phyloP scores from a whole-genome alignment of 1,140 invertebrate genomes.

The Neodiprion virginianus region DNA sequence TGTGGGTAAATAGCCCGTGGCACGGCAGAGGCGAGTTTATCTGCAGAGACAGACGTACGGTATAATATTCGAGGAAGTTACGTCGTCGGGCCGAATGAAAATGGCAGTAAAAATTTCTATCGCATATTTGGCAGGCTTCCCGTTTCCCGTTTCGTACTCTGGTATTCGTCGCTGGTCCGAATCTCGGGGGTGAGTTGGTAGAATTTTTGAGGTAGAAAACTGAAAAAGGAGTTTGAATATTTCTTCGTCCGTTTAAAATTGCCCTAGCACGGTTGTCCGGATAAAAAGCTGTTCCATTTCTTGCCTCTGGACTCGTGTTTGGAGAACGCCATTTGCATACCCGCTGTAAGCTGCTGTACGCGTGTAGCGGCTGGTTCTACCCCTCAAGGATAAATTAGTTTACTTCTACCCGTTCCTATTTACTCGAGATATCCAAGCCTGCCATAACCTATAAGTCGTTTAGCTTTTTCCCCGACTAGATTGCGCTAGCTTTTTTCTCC shows the following conservation, averaged over 20 bases:
- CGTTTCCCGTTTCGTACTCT: neutral
- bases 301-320: neutral
- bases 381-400: neutral
- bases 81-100: neutral
- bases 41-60: too few species aligned
- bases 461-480: neutral
- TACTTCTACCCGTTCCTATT: neutral
- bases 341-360: neutral
- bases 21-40: too few species aligned
- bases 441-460: constrained; percentile 4
- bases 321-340: constrained; percentile 1
- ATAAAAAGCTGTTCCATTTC: constrained; percentile 3
- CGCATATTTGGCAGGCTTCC: neutral
- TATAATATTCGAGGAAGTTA: too few species aligned
- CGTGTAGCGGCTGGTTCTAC: too few species aligned
- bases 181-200: neutral
- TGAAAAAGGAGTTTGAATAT: constrained; percentile 5
- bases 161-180: neutral
- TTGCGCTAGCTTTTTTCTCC: neutral
- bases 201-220: neutral
- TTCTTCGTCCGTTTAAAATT: constrained; percentile 1
- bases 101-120: constrained; percentile 1
- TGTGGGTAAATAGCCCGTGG: too few species aligned
- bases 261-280: neutral
- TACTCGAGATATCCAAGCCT: neutral